Base-by-base conservation (phyloP, 35 echinoderm and acorn worm genomes). In the Ptychodera flava region DNA sequence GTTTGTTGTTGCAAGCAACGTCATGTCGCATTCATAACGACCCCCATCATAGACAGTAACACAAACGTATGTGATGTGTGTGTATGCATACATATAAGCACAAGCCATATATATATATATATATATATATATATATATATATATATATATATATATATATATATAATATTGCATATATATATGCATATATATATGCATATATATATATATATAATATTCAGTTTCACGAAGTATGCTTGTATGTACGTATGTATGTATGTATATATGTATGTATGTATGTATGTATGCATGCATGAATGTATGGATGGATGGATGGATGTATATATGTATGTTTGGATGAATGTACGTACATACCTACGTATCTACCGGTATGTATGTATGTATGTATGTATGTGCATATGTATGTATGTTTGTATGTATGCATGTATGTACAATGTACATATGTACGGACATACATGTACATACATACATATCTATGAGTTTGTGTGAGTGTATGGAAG, bases 341-440 rank as follows among this genome's bases (percentile, higher is more conserved):
- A 64, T 64, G 45, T 64, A 64, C 22, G 45, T 64, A 64, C 22
- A 22, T 64, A 64, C 22, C 6, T 64, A 64, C 22, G 45, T 64
- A 64, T 64, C n/a, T n/a, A n/a, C n/a, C n/a, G n/a, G 45, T 64
- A 64, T 64, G 45, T 64, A 64, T 64, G 45, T 64, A 64, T 64
- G 45, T 64, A 64, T 64, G 45, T 64, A 64, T 22, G 45, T 64
- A 64, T 22, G 45, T 64, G 22, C 45, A 22, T 64, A 64, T 22
- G 45, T 64, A 64, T 22, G 45, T 64, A 64, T 22, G 45, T 64
- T 12, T 64, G 45, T 64, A 64, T 64, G 45, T 64, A 64, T 64
- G 45, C 22, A 64, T 64, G 45, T 64, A 64, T 64, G 45, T 64
- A 64, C 22, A 22, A 12, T 12, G 45, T 64, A 64, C 45, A 64